These are phyloP conservation scores for Artemisiospiza belli DNA, from an alignment of 2,113 vertebrate genomes.

Conservation along the genomic window DNA sequence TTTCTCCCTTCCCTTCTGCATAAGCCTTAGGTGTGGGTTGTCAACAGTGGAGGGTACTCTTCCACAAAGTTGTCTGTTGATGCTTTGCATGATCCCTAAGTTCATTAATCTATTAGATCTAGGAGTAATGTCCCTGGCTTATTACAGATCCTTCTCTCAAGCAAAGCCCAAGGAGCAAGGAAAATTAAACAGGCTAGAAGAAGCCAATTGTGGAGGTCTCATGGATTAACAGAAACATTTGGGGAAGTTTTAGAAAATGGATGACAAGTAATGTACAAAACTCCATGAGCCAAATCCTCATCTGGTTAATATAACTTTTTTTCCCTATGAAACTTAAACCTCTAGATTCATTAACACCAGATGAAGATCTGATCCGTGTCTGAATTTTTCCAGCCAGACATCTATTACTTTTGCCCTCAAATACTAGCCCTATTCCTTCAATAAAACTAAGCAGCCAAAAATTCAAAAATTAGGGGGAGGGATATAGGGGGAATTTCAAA, in stretches of 20 bases:
- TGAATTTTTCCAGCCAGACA: conserved; percentile 47
- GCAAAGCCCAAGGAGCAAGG: neutral
- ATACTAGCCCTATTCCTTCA: conserved; percentile 23
- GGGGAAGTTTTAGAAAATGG: neutral
- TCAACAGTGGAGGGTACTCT: neutral
- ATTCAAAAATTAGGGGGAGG: neutral
- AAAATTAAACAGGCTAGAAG: neutral
- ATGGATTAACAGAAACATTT: neutral
- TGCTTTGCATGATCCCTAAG: neutral
- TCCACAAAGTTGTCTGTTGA: neutral
- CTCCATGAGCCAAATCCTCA: conserved; percentile 23
- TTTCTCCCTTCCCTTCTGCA: neutral
- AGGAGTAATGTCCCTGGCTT: no score
- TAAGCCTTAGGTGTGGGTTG: neutral
- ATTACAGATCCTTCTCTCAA: neutral
- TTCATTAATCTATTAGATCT: neutral
- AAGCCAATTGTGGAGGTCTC: neutral
- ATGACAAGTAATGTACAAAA: neutral
- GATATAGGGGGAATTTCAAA: neutral
- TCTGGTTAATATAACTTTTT: conserved; percentile 32
- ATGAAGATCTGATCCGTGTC: conserved; percentile 54
- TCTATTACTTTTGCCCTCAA: conserved; percentile 26
- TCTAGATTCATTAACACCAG: conserved; percentile 46
- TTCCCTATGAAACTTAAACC: conserved; percentile 28
- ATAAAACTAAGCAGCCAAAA: conserved; percentile 37